Evolutionary conservation across 2,113 vertebrate species (phyloP), one percentile per base, ranked within the genome.

Genomic region (Syngnathus scovelli): DNA sequence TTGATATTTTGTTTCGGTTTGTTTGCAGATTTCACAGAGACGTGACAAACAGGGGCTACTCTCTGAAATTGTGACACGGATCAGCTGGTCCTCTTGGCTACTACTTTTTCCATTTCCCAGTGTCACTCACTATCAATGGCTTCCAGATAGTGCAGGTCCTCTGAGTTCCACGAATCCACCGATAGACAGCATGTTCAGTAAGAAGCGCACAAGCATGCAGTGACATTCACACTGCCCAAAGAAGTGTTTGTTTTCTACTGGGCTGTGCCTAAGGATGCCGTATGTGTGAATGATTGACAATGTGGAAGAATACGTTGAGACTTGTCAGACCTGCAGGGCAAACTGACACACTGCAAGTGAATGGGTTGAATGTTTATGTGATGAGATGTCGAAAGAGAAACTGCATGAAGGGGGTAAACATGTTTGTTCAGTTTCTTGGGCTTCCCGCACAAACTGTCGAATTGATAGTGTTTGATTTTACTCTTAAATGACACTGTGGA

Each of bases 261-360:
- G 44, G 44, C 15, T 69, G 69, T 19, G 75, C 76, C 71, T 69
- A 69, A 51, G 64, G 79, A 66, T 58, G 64, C 72, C 76, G 85
- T 77, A 80, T 37, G 66, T 66, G 68, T 75, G 18, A 21, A 65
- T 76, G 74, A 21, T 68, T 77, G 72, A 74, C 56, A 69, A 66
- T 44, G 44, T 52, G 48, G 44, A 7, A 70, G 68, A 56, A 76
- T 83, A 59, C 5, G 86, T 39, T 70, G 59, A 64, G 66, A 77
- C 88, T 80, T 83, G 85, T 80, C 75, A 33, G 46, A 71, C 67
- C 66, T 72, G 54, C 66, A 67, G 44, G 65, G 69, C 51, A 75
- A 74, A 72, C 37, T 66, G 64, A 52, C 62, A 69, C 70, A 71
- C 49, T 54, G 54, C 16, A 23, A 27, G 55, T 15, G 43, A 66